Conservation (phyloP, 2,888 invertebrate species). For the Thereva nobilitata region DNA sequence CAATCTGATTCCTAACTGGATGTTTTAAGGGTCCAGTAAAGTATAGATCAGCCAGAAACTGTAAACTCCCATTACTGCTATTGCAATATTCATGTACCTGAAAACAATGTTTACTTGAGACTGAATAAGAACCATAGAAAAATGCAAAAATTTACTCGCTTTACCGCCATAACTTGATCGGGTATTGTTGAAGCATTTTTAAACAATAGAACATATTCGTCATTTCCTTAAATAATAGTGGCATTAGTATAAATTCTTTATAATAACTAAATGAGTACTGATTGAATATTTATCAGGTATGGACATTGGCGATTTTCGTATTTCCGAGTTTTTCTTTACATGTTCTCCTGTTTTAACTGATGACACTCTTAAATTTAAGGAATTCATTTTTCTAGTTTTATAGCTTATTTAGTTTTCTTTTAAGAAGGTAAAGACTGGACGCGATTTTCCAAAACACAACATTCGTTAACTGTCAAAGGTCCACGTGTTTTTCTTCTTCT, state of each 20-base stretch:
- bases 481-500: no score
- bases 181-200: conserved; percentile 45
- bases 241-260: not conserved
- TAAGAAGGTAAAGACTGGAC: no score
- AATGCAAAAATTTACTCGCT: conserved; percentile 44
- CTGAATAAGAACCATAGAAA: not conserved
- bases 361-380: conserved; percentile 48
- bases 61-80: conserved; percentile 42
- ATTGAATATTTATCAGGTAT: conserved; percentile 45
- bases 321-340: conserved; percentile 49
- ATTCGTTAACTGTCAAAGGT: no score
- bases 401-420: no score
- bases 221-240: not conserved
- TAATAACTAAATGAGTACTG: not conserved
- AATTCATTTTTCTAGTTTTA: conserved; percentile 45
- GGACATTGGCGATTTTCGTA: conserved; percentile 45
- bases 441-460: no score
- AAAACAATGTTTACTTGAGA: not conserved
- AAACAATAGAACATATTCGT: not conserved
- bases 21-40: conserved; percentile 55
- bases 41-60: conserved; percentile 53
- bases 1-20: conserved; percentile 54
- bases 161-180: conserved; percentile 48
- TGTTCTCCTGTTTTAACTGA: conserved; percentile 49
- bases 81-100: conserved; percentile 22